A percentile compares a stretch with the other conserved stretches of the same genome.
These are phyloP conservation scores for Remorina albescens DNA, from an alignment of 2,797 vertebrate genomes.

Conservation along the genomic window DNA sequence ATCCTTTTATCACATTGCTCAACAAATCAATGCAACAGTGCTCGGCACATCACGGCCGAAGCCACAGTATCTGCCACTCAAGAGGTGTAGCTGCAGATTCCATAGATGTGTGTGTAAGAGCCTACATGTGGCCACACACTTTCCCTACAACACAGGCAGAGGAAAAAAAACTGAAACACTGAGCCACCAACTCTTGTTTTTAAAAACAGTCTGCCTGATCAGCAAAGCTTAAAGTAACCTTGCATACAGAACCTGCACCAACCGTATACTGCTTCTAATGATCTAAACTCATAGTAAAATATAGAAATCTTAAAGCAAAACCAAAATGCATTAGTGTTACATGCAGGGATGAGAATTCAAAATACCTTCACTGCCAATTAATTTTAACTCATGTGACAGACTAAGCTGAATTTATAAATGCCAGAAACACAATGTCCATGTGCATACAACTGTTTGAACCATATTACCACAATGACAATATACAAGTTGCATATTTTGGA, in stretches of 20 bases:
- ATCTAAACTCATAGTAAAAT: constrained; percentile 44
- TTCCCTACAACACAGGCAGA: constrained; percentile 19
- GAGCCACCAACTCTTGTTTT: constrained; percentile 22
- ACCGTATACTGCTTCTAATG: constrained; percentile 30
- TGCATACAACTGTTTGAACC: constrained; percentile 39
- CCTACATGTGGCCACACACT: constrained; percentile 39
- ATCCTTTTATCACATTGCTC: constrained; percentile 30
- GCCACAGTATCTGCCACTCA: constrained; percentile 50
- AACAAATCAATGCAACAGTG: constrained; percentile 21
- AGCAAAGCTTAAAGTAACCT: constrained; percentile 45
- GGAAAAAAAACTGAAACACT: constrained; percentile 37
- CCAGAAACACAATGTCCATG: constrained; percentile 38
- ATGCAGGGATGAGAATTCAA: constrained; percentile 47
- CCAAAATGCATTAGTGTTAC: constrained; percentile 11
- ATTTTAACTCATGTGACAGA: constrained; percentile 43
- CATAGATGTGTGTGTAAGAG: constrained; percentile 42
- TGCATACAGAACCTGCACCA: constrained; percentile 34
- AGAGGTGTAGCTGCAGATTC: constrained; percentile 52
- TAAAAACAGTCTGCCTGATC: constrained; percentile 22
- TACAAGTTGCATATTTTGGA: constrained; percentile 57
- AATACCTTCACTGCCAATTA: constrained; percentile 32
- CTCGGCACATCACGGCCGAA: constrained; percentile 54
- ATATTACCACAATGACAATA: constrained; percentile 32
- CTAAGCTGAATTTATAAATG: constrained; percentile 15
- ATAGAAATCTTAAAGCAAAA: constrained; percentile 37